Conservation (phyloP, 2,797 vertebrate species). For the Myoxocephalus aenaeus region DNA sequence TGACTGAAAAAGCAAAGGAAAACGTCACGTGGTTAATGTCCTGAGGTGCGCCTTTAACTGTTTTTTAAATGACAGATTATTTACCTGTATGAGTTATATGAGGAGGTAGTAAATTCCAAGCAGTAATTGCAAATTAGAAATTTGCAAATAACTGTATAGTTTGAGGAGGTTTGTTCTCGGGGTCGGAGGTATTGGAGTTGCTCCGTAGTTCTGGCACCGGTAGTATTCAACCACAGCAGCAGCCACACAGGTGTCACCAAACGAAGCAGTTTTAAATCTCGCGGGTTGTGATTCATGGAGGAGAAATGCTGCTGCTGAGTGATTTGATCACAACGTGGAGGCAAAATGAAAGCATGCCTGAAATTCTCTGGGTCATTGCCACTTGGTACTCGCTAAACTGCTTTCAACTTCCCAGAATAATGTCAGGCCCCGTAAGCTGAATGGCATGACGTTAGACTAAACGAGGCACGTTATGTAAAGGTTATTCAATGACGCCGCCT, state of each 20-base stretch:
- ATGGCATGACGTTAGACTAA: slow-evolving; percentile 7
- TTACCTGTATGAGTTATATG: too few species aligned
- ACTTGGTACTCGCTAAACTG: slow-evolving; percentile 15
- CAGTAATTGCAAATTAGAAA: too few species aligned
- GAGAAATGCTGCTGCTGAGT: slow-evolving; percentile 28
- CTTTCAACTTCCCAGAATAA: slow-evolving; percentile 23
- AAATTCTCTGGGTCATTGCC: slow-evolving; percentile 44
- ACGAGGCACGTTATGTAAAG: slow-evolving; percentile 29
- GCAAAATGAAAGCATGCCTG: slow-evolving; percentile 32
- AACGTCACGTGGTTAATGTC: too few species aligned
- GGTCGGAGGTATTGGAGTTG: too few species aligned
- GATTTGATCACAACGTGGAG: slow-evolving; percentile 41
- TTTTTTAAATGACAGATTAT: too few species aligned
- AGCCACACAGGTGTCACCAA: neutral
- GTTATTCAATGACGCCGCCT: slow-evolving; percentile 28
- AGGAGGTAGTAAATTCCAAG: too few species aligned
- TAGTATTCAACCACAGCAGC: neutral
- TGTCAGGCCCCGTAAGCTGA: slow-evolving; percentile 10
- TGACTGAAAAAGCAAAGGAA: too few species aligned
- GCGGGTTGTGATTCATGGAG: slow-evolving; percentile 4
- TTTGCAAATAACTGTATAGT: too few species aligned
- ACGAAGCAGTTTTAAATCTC: neutral
- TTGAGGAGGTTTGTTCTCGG: too few species aligned
- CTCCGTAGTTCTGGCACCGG: neutral
- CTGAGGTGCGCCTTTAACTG: too few species aligned